A percentile compares a stretch with the other conserved stretches of the same genome.
Conservation (phyloP, 1,140 invertebrate genomes). For the Orchestia grillus region DNA sequence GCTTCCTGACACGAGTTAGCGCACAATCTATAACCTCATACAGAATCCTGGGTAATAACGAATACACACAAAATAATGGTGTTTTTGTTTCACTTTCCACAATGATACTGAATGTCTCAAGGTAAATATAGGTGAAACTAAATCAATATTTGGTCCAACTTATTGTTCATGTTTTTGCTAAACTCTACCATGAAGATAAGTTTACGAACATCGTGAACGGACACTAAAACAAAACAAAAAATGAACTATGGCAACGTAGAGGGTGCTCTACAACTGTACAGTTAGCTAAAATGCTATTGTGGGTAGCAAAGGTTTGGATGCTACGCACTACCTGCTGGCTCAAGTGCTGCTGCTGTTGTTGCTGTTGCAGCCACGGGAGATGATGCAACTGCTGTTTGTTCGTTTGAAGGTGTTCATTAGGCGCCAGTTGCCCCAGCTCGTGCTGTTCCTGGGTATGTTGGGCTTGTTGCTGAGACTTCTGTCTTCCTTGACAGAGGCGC, state of each 20-base stretch:
- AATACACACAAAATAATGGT: background rate
- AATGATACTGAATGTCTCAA: background rate
- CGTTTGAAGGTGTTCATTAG: background rate
- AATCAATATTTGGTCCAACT: background rate
- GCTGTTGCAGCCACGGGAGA: background rate
- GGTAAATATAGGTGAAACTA: background rate
- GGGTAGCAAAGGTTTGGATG: background rate
- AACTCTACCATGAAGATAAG: background rate
- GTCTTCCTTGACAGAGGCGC: background rate
- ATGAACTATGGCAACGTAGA: background rate
- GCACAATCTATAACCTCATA: background rate
- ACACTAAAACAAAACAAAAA: background rate
- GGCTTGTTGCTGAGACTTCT: background rate
- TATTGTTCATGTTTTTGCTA: background rate
- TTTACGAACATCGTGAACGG: background rate
- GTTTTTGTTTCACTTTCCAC: background rate
- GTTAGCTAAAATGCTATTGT: background rate
- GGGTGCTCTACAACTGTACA: background rate
- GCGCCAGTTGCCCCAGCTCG: background rate
- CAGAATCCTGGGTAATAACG: background rate
- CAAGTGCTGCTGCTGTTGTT: constrained; percentile 11
- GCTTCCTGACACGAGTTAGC: background rate
- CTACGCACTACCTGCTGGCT: constrained; percentile 28
- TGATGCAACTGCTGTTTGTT: background rate
- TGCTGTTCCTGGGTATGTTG: background rate